Percentiles rank a stretch among this genome's conserved stretches.
These are phyloP conservation scores for Amblyteles armatorius DNA, from an alignment of 2,888 invertebrate genomes.

Conservation along the genomic window DNA sequence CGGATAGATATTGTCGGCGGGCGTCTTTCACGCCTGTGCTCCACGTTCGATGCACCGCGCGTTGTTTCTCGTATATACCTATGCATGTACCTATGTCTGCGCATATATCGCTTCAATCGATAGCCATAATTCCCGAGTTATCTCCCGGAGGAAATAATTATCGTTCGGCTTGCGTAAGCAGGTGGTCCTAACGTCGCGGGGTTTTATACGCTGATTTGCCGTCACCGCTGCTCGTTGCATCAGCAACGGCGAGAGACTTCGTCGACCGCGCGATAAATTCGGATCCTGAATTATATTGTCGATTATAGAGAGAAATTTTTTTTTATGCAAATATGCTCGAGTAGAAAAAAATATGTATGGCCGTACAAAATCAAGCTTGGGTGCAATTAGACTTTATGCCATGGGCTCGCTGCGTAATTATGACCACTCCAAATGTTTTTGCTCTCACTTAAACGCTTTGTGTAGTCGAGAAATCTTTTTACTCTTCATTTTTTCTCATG, in stretches of 20 bases:
- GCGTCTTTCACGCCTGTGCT: constrained; percentile 59
- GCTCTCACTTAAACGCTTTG: background rate
- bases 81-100: background rate
- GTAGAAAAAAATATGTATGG: background rate
- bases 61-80: constrained; percentile 15
- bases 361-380: background rate
- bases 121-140: constrained; percentile 43
- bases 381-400: background rate
- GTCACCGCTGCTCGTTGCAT: background rate
- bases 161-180: constrained; percentile 36
- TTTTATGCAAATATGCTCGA: background rate
- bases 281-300: constrained; percentile 6
- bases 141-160: constrained; percentile 44
- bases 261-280: background rate
- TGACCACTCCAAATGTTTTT: background rate
- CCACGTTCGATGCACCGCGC: constrained; percentile 5
- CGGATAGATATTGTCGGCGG: constrained; percentile 40
- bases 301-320: background rate
- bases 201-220: constrained; percentile 32
- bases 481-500: background rate
- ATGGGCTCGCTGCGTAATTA: background rate
- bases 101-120: constrained; percentile 39
- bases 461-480: no score
- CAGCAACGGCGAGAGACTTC: background rate
- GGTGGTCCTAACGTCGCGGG: constrained; percentile 19